Conservation (phyloP, 1,140 invertebrate genomes). For the Sinella curviseta region DNA sequence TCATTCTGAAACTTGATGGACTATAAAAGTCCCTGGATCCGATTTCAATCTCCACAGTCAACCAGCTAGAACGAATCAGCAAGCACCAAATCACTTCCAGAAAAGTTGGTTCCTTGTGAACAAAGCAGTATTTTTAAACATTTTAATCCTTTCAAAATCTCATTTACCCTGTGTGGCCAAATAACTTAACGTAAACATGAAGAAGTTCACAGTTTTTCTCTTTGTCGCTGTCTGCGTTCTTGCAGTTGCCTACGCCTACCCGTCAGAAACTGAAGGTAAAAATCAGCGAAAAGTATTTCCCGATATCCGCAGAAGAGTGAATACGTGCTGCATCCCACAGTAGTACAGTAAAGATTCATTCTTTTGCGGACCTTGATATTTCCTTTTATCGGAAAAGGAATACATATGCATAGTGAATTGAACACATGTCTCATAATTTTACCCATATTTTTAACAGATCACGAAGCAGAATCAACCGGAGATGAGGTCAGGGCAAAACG, state of each 20-base stretch:
- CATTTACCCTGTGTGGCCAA: neutral
- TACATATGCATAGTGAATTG: too few relatives aligned
- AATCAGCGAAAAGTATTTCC: neutral
- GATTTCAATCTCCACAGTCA: neutral
- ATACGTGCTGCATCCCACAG: too few relatives aligned
- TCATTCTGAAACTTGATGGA: neutral
- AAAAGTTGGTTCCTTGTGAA: neutral
- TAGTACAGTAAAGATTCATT: too few relatives aligned
- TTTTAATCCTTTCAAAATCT: too few relatives aligned
- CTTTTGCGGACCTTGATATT: neutral
- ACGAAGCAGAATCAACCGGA: neutral
- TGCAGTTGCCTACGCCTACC: conserved; percentile 2
- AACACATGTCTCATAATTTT: too few relatives aligned
- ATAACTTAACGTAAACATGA: neutral
- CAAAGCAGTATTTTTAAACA: neutral
- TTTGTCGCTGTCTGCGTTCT: neutral
- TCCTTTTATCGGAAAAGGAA: neutral
- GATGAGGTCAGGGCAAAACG: neutral
- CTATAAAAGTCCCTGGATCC: neutral
- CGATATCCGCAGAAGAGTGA: neutral
- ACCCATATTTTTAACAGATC: neutral
- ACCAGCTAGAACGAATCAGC: neutral
- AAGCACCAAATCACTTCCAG: neutral
- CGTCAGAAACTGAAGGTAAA: neutral
- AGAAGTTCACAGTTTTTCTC: neutral